Base-by-base conservation (phyloP, 1,140 invertebrate species). In the Scaptodrosophila lebanonensis region DNA sequence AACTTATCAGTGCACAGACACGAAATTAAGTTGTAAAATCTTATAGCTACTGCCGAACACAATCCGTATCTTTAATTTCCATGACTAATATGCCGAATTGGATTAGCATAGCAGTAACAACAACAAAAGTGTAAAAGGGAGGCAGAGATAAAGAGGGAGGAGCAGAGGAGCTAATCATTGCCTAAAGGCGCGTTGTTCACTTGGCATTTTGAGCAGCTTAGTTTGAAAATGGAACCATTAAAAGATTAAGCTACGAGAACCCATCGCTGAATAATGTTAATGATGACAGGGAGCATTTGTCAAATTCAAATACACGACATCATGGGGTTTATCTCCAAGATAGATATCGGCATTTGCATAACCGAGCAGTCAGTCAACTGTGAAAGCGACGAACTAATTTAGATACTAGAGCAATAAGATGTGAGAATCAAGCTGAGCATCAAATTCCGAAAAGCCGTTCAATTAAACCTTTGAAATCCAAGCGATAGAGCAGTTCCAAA, bases 381-480 rank as follows among this genome's bases (percentile, higher is more conserved):
- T 57, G 40, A 79, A 65, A 68, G 57, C 32, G 42, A 16, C 30
- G 52, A 60, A 53, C 53, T 77, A 64, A 71, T 72, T 49, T 25
- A 60, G 64, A 57, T 49, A 67, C 54, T 48, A 67, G 44, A 12
- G 15, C 48, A 58, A 58, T 53, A 17, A 42, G 58, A 48, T 47
- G 32, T 27, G 33, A 53, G 30, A 48, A 38, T 48, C 48, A 47
- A 15, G 49, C 7, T 8, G 17, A 25, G 9, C 8, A 20, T 7
- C 27, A 9, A 30, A n/a, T n/a, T n/a, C n/a, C n/a, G 16, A 20
- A 22, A 54, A 22, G 20, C 12, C 25, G n/a, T n/a, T n/a, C n/a
- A n/a, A n/a, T n/a, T n/a, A n/a, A n/a, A n/a, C n/a, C n/a, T n/a
- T n/a, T n/a, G n/a, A n/a, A n/a, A n/a, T n/a, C n/a, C n/a, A n/a